Evolutionary conservation across 2,113 vertebrate genomes (phyloP).

Genomic region (Labeo rohita): DNA sequence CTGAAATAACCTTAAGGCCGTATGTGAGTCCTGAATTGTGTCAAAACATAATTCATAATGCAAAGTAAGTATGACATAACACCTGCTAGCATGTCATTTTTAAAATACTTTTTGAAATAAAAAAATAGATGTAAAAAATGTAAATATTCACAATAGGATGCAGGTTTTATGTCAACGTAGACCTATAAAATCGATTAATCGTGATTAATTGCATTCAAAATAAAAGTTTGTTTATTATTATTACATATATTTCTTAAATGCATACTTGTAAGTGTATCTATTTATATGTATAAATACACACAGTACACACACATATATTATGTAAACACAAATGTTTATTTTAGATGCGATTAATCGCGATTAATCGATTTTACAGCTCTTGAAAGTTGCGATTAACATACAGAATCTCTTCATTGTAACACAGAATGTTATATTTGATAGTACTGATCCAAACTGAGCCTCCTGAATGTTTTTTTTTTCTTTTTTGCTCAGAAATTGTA

Average conservation of each 20-base stretch:
- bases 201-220: not conserved
- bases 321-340: no score
- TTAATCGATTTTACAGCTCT: not conserved
- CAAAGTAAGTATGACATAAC: not conserved
- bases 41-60: not conserved
- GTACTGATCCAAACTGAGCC: not conserved
- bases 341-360: no score
- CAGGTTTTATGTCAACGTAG: not conserved
- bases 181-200: not conserved
- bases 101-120: no score
- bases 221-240: not conserved
- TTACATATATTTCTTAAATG: not conserved
- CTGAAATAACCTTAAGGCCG: not conserved
- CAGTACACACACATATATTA: not conserved
- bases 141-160: no score
- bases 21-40: not conserved
- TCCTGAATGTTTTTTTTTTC: not conserved
- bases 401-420: conserved; percentile 54
- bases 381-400: conserved; percentile 36
- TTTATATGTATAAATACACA: not conserved
- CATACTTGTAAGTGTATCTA: conserved; percentile 57
- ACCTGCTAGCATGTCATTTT: not conserved
- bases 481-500: no score
- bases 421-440: conserved; percentile 46
- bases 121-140: no score